These are phyloP conservation scores for Paramormyrops hopkinsi DNA, from an alignment of 2,797 vertebrate genomes.

Conservation along the genomic window DNA sequence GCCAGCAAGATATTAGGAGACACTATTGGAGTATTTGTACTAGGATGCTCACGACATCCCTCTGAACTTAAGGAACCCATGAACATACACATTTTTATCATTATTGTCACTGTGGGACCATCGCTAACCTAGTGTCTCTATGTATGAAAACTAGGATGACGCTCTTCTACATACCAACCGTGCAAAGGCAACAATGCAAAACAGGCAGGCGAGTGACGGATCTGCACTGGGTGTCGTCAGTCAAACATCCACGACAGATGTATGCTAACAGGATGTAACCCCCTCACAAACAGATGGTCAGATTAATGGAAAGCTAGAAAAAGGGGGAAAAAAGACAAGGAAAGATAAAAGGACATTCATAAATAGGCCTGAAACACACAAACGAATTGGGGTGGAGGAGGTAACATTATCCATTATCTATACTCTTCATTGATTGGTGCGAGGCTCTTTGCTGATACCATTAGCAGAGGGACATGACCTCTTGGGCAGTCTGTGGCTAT, in stretches of 20 bases:
- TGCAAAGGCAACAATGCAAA: not conserved
- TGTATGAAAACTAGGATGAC: slow-evolving; percentile 37
- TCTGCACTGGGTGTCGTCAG: slow-evolving; percentile 16
- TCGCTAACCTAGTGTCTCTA: not conserved
- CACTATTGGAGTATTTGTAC: not conserved
- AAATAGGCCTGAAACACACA: slow-evolving; percentile 38
- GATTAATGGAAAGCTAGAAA: slow-evolving; percentile 24
- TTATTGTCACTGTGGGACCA: not conserved
- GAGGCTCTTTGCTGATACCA: slow-evolving; percentile 50
- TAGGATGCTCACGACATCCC: not conserved
- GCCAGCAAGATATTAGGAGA: not conserved
- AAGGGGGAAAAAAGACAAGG: slow-evolving; percentile 14
- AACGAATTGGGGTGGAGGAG: slow-evolving; percentile 35
- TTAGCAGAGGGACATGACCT: slow-evolving; percentile 59
- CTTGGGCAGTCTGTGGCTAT: slow-evolving; percentile 44
- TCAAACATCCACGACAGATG: slow-evolving; percentile 42
- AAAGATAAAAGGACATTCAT: slow-evolving; percentile 23
- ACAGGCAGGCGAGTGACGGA: not conserved
- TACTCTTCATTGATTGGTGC: slow-evolving; percentile 56
- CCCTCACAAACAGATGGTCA: slow-evolving; percentile 22
- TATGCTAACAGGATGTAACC: slow-evolving; percentile 31
- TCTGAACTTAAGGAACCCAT: not conserved
- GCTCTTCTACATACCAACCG: slow-evolving; percentile 25
- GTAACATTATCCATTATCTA: slow-evolving; percentile 56
- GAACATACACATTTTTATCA: not conserved